Percentiles rank a stretch among this genome's conserved stretches.
Conservation (phyloP, 2,113 vertebrate genomes). For the Lampris incognitus region DNA sequence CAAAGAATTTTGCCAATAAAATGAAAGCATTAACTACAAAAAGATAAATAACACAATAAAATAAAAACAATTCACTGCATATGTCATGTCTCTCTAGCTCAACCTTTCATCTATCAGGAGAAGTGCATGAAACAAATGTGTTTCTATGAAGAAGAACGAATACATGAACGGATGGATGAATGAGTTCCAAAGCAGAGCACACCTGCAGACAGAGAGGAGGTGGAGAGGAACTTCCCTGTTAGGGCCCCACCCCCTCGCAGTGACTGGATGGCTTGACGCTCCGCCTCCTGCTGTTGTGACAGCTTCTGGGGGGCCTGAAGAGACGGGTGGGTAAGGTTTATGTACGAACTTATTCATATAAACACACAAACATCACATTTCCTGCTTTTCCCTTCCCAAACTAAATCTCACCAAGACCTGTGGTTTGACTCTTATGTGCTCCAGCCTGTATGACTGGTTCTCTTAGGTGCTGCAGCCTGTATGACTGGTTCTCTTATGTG, state of each 20-base stretch:
- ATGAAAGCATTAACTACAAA: not conserved
- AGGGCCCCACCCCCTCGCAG: conserved; percentile 88
- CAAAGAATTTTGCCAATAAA: too few species aligned
- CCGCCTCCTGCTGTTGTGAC: conserved; percentile 89
- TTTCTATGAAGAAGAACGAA: not conserved
- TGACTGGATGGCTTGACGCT: conserved; percentile 87
- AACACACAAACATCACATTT: not conserved
- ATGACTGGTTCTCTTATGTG: too few species aligned
- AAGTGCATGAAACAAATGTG: too few species aligned
- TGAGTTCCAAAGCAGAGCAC: conserved; percentile 58
- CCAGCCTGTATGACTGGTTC: too few species aligned
- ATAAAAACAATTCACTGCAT: too few species aligned
- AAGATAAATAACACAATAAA: not conserved
- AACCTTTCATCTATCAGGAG: too few species aligned
- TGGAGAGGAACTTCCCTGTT: conserved; percentile 91
- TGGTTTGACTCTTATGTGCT: too few species aligned
- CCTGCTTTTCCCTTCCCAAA: too few species aligned
- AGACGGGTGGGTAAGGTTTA: not conserved
- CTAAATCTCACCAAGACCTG: too few species aligned
- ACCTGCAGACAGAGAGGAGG: conserved; percentile 89
- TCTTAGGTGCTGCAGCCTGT: too few species aligned
- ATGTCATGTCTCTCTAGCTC: too few species aligned
- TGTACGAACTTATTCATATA: too few species aligned
- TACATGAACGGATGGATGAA: not conserved
- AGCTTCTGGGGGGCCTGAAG: conserved; percentile 88